Evolutionary conservation across 2,113 vertebrate genomes (phyloP), one percentile per base, ranked within the genome.

Genomic region (Crocuta crocuta): DNA sequence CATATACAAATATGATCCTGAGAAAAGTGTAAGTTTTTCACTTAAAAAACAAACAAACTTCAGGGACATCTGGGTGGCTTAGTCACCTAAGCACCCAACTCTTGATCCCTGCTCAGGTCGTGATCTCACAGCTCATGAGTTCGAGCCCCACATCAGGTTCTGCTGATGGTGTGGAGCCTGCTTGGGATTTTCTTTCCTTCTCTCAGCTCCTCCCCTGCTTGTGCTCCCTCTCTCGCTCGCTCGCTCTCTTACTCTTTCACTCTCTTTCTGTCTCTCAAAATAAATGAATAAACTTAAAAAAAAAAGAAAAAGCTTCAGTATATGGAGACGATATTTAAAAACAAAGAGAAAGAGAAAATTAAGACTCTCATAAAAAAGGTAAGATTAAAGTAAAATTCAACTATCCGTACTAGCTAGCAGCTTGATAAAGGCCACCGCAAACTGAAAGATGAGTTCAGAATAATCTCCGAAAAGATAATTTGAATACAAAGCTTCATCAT

Each of bases 311-410:
- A 70, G 66, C 68, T 55, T 33, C 4, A 71, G 31, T 85, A 10
- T 35, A 55, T 89, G 10, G 74, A 95, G 4, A n/a, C 31, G 16
- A 65, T 71, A 91, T 48, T 82, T 95, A 95, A 61, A 95, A 94
- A 84, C 80, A 55, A 83, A 89, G 45, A 93, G 23, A 35, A 43
- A 89, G 21, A 76, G 48, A 19, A 93, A 88, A 43, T 88, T 91
- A 50, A 66, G 26, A 89, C 3, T 61, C 0, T 96, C 16, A 58
- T 7, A 1, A 74, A 82, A 79, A 63, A 71, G 10, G 45, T 80
- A 89, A 88, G 70, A 48, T 78, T 48, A 95, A 86, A 87, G 33
- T 33, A 45, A 91, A 89, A 83, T 50, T 55, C 28, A 84, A 48
- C n/a, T 61, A 21, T 43, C 4, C 35, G 9, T 78, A 5, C 21